Evolutionary conservation across 2,113 vertebrate species (phyloP).

Genomic region (Steatornis caripensis): DNA sequence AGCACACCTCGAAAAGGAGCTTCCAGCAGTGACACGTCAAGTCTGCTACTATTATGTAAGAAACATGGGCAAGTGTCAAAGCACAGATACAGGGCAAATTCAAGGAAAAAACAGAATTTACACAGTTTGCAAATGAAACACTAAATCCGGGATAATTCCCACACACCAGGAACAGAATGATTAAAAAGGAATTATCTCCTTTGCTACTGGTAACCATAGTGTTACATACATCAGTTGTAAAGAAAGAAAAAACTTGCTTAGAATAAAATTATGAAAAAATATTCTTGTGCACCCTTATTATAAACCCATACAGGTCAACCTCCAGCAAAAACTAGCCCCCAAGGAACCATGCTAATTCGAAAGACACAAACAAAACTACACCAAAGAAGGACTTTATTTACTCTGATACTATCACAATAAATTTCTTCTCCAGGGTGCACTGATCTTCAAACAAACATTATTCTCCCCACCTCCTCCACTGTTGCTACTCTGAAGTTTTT

Average conservation of each 20-base stretch:
- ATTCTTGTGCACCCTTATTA: neutral
- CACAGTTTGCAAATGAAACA: neutral
- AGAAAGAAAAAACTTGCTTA: neutral
- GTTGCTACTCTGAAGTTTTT: neutral
- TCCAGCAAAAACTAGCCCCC: neutral
- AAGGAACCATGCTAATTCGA: constrained; percentile 13
- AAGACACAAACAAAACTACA: constrained; percentile 43
- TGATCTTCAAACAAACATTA: constrained; percentile 50
- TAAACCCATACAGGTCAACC: neutral
- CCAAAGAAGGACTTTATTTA: constrained; percentile 41
- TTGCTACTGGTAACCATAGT: neutral
- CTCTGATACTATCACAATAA: constrained; percentile 40
- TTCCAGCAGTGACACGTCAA: neutral
- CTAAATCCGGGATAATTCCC: neutral
- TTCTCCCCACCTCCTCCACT: neutral
- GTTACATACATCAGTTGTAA: neutral
- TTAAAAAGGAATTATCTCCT: neutral
- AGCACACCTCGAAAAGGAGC: neutral
- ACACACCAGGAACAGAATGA: neutral
- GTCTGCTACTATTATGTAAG: neutral
- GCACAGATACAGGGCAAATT: neutral
- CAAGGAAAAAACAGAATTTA: neutral
- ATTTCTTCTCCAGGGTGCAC: constrained; percentile 52
- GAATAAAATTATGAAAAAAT: neutral
- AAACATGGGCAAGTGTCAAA: neutral